These are phyloP conservation scores for Crenichthys baileyi DNA, from an alignment of 2,797 vertebrate species.

Conservation along the genomic window DNA sequence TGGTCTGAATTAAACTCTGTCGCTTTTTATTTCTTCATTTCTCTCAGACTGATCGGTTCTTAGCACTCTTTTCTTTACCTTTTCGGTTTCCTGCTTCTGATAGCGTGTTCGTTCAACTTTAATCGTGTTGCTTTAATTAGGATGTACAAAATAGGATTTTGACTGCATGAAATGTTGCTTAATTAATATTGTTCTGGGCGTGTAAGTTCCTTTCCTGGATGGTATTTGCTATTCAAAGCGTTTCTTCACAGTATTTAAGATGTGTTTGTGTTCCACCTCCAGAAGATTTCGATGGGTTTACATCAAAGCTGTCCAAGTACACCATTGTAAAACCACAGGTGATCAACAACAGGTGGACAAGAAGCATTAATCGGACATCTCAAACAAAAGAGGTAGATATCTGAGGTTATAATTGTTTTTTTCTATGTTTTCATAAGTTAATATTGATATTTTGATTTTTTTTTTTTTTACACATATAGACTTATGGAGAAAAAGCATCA, in stretches of 20 bases:
- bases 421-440: too few relatives aligned
- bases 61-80: background rate
- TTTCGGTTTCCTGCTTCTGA: background rate
- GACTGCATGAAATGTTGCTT: background rate
- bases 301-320: slow-evolving; percentile 54
- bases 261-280: background rate
- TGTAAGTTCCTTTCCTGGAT: background rate
- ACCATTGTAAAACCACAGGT: slow-evolving; percentile 74
- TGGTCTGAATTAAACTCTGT: too few relatives aligned
- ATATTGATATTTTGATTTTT: background rate
- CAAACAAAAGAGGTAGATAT: slow-evolving; percentile 48
- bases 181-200: background rate
- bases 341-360: slow-evolving; percentile 60
- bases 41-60: too few relatives aligned
- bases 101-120: background rate
- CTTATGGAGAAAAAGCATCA: slow-evolving; percentile 43
- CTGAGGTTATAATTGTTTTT: background rate
- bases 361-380: slow-evolving; percentile 42
- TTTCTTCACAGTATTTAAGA: background rate
- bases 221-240: background rate
- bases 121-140: background rate
- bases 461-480: slow-evolving; percentile 46
- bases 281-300: slow-evolving; percentile 36
- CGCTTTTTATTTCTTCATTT: background rate
- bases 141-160: background rate